Percentiles rank a stretch among this genome's conserved stretches.
Evolutionary conservation across 2,888 invertebrate species (phyloP).

Genomic region (Conus canariensis): DNA sequence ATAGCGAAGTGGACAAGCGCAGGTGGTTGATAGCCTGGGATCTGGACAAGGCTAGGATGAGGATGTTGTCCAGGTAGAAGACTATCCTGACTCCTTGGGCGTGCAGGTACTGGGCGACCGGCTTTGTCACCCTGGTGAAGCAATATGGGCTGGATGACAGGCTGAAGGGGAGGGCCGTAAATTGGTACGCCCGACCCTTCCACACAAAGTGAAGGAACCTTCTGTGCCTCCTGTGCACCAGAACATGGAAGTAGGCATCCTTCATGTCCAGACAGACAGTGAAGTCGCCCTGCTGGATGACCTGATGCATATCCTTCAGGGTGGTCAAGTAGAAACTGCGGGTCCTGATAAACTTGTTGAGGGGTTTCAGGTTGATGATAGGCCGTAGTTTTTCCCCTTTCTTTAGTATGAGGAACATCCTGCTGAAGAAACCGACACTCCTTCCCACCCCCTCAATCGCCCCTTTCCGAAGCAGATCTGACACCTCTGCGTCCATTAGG

Average conservation of each 20-base stretch:
- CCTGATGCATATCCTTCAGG: background rate
- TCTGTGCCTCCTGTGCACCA: background rate
- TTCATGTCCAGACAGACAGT: background rate
- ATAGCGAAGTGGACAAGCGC: too few relatives aligned
- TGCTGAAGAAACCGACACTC: background rate
- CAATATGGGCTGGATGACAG: too few relatives aligned
- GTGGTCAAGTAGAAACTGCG: background rate
- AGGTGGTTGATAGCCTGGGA: too few relatives aligned
- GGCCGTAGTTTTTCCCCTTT: background rate
- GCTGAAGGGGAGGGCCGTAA: too few relatives aligned
- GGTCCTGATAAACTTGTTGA: background rate
- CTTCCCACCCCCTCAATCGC: background rate
- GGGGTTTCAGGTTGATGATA: background rate
- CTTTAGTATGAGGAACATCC: background rate
- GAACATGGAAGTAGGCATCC: constrained; percentile 15
- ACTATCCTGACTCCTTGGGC: too few relatives aligned
- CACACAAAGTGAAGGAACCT: background rate
- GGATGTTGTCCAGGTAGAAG: too few relatives aligned
- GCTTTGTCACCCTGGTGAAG: too few relatives aligned
- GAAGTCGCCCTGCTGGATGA: background rate
- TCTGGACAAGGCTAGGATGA: too few relatives aligned
- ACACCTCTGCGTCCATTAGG: background rate
- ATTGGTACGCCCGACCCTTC: too few relatives aligned
- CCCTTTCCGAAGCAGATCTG: background rate
- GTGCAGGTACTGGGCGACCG: too few relatives aligned